Base-by-base conservation (phyloP, 2,888 invertebrate species). In the Dasypolia templi region DNA sequence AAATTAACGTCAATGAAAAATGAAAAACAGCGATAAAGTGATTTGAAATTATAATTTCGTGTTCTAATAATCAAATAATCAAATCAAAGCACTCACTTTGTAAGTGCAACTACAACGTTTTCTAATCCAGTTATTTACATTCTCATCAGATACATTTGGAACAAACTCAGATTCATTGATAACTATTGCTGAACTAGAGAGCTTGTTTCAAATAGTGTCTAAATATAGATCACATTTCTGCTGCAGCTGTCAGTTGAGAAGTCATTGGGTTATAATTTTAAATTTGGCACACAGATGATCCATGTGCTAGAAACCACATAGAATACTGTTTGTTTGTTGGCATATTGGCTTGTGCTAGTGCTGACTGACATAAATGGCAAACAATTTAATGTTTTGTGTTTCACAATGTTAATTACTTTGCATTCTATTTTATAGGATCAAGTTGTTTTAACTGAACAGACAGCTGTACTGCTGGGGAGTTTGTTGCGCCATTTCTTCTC, bases 171-270 rank as follows among this genome's bases (percentile, higher is more conserved):
- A 9, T 59, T 29, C 5, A n/a, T 49, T 49, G 64, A 32, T 32
- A 11, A 51, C n/a, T 32, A 53, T 11, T 3, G 17, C 51, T n/a
- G 17, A n/a, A 11, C n/a, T n/a, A 32, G 29, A 63, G 51, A 69
- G 35, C 78, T 75, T 70, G 53, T 35, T 44, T 53, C 3, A 4
- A 29, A 46, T 44, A 9, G 51, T 4, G 44, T 19, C 12, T 78
- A 70, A 53, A 39, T 59, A 77, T 70, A 75, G 46, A 61, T 58
- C 6, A 78, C 70, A 39, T 51, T 17, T 44, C 58, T 22, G 9
- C 35, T 51, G 58, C 77, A 44, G 69, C 77, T 75, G 68, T 22
- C 49, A 11, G 17, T n/a, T 49, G 7, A 0, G 1, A 26, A 26
- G 22, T 77, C 77, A 77, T 58, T 58, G 42, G 32, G 17, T 29